Evolutionary conservation across 2,888 invertebrate genomes (phyloP).

Genomic region (Hemithea aestivaria): DNA sequence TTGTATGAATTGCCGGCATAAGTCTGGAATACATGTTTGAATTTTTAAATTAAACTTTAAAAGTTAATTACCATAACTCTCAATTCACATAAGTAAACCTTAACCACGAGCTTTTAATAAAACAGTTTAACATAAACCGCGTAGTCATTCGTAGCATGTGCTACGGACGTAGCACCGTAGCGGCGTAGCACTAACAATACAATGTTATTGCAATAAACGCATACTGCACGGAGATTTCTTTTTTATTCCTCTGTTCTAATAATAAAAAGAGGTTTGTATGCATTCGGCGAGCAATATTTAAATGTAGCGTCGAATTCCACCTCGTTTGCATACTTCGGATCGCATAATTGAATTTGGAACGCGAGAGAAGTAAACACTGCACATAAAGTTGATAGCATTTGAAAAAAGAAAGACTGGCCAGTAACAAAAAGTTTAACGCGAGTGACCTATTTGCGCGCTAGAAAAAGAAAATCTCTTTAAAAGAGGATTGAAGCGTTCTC

Average conservation of each 20-base stretch:
- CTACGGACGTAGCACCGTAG: constrained; percentile 4
- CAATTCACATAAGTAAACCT: no score
- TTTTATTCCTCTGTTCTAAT: constrained; percentile 6
- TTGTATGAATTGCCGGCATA: no score
- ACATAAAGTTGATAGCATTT: no score
- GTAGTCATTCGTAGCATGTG: constrained; percentile 1
- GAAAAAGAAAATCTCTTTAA: constrained; percentile 33
- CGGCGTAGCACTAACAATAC: constrained; percentile 2
- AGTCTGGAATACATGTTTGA: no score
- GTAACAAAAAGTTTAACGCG: constrained; percentile 14
- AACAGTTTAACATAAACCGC: not conserved
- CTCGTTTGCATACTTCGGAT: constrained; percentile 15
- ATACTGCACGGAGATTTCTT: not conserved
- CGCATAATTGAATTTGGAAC: constrained; percentile 16
- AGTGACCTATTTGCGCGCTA: constrained; percentile 30
- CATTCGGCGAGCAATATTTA: constrained; percentile 13
- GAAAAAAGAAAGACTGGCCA: constrained; percentile 11
- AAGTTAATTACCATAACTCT: no score
- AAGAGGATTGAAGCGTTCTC: constrained; percentile 38
- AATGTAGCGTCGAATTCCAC: constrained; percentile 13
- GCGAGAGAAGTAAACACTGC: constrained; percentile 6
- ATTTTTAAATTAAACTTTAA: no score
- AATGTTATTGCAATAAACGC: constrained; percentile 7
- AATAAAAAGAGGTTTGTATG: constrained; percentile 10
- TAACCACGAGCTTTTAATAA: constrained; percentile 3